phyloP scores from a whole-genome alignment of 2,888 invertebrate species.

The Tetragonisca angustula region DNA sequence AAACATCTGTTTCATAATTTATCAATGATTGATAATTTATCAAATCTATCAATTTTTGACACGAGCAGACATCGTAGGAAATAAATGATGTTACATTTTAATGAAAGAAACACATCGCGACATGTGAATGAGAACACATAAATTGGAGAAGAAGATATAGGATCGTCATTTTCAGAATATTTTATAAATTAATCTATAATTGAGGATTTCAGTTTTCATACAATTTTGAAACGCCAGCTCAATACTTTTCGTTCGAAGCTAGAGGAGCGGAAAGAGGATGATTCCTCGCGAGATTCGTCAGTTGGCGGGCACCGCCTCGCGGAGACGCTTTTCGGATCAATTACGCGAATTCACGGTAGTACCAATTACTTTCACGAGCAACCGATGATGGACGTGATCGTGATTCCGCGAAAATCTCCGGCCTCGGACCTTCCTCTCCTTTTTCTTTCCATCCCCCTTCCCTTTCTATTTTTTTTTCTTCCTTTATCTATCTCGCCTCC shows the following conservation, averaged over 20 bases:
- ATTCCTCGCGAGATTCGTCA: constrained; percentile 13
- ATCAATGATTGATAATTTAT: too few species aligned
- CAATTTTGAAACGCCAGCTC: constrained; percentile 18
- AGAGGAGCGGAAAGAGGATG: background rate
- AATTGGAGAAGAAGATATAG: too few species aligned
- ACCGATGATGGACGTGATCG: constrained; percentile 52
- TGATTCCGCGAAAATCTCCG: constrained; percentile 52
- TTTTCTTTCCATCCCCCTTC: background rate
- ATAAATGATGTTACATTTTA: too few species aligned
- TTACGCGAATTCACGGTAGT: constrained; percentile 50
- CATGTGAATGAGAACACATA: too few species aligned
- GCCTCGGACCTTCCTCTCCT: background rate
- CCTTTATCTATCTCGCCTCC: constrained; percentile 15
- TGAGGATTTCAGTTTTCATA: too few species aligned
- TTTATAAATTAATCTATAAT: too few species aligned
- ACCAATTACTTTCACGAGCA: constrained; percentile 45
- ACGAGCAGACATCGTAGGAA: too few species aligned
- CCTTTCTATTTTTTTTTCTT: background rate
- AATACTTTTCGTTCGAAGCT: constrained; percentile 20
- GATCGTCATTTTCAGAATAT: too few species aligned
- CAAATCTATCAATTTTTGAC: too few species aligned
- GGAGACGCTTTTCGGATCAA: constrained; percentile 42
- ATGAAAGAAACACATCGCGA: too few species aligned
- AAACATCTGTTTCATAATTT: too few species aligned
- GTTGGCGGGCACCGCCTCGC: background rate